These are phyloP conservation scores for Agrochola circellaris DNA, from an alignment of 2,888 invertebrate genomes.

Conservation along the genomic window DNA sequence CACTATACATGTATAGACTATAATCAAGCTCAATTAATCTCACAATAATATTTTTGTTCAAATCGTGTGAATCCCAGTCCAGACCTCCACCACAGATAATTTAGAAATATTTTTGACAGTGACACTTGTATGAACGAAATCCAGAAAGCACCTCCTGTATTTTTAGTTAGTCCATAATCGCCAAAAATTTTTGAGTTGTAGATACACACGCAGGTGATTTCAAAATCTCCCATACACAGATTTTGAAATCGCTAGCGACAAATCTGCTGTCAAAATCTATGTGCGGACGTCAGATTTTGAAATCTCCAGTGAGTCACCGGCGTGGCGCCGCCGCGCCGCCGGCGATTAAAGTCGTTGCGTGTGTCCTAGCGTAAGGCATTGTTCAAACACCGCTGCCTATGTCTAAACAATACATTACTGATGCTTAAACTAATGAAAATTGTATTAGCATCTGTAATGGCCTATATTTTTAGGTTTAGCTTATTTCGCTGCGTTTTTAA, in stretches of 20 bases:
- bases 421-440: background rate
- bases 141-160: background rate
- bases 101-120: conserved; percentile 22
- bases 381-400: too few species aligned
- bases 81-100: conserved; percentile 35
- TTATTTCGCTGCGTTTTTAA: background rate
- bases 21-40: conserved; percentile 21
- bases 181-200: background rate
- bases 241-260: background rate
- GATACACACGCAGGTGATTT: too few species aligned
- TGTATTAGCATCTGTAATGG: background rate
- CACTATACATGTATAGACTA: background rate
- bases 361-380: too few species aligned
- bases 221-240: too few species aligned
- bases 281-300: too few species aligned
- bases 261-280: too few species aligned
- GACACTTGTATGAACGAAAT: background rate
- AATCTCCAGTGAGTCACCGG: too few species aligned
- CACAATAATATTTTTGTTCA: conserved; percentile 62
- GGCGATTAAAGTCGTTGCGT: too few species aligned
- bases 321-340: too few species aligned
- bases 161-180: background rate
- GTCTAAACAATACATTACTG: background rate
- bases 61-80: conserved; percentile 17
- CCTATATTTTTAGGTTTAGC: too few species aligned